These are phyloP conservation scores for Eclectus roratus DNA, from an alignment of 2,113 vertebrate species.

Conservation along the genomic window DNA sequence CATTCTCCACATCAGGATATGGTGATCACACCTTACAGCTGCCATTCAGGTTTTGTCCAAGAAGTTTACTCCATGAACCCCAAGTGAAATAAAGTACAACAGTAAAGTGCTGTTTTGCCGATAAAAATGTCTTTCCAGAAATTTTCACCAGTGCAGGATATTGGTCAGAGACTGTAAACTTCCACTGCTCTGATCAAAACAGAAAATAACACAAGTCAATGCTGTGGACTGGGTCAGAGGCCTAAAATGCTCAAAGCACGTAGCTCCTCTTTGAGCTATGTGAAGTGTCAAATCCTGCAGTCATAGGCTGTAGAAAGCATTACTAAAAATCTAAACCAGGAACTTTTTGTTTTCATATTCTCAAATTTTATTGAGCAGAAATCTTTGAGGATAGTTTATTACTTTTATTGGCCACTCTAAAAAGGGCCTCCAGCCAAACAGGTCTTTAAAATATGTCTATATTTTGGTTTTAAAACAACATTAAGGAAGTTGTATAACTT, in stretches of 20 bases:
- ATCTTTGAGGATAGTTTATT: constrained; percentile 47
- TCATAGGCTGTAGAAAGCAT: neutral
- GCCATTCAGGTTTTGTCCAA: neutral
- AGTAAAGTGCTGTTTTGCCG: neutral
- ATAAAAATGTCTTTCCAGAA: neutral
- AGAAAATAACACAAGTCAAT: neutral
- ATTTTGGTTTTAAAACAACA: constrained; percentile 53
- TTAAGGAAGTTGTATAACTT: constrained; percentile 61
- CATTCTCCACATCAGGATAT: neutral
- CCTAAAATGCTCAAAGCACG: neutral
- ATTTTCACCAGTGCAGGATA: neutral
- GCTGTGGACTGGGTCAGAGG: neutral
- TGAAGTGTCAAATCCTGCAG: neutral
- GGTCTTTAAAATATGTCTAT: constrained; percentile 51
- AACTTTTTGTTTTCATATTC: constrained; percentile 54
- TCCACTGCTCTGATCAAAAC: neutral
- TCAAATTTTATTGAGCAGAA: constrained; percentile 56
- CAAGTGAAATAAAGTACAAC: neutral
- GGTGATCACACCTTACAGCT: neutral
- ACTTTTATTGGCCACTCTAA: constrained; percentile 38
- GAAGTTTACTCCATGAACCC: neutral
- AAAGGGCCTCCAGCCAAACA: constrained; percentile 25
- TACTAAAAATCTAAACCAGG: neutral
- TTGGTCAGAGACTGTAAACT: neutral
- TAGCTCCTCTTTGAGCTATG: neutral